These are phyloP conservation scores for Zaprionus kolodkinae DNA, from an alignment of 1,140 invertebrate genomes.

Conservation along the genomic window DNA sequence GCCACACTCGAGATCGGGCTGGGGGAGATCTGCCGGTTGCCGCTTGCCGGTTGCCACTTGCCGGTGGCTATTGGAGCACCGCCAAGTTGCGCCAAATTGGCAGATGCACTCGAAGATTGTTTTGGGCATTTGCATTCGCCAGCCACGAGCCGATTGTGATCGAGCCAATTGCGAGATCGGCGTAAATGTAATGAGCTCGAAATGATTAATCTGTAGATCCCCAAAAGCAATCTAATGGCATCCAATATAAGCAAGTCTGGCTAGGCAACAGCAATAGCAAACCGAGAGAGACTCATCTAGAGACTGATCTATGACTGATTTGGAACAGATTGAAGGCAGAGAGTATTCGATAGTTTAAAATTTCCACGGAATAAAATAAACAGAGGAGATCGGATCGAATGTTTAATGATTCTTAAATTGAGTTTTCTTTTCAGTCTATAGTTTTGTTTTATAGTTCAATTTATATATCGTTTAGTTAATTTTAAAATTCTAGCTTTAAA, in stretches of 20 bases:
- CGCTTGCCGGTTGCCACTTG: neutral
- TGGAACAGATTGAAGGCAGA: no score
- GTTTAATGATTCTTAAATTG: no score
- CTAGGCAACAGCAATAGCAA: neutral
- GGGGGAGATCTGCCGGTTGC: neutral
- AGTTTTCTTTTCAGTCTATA: no score
- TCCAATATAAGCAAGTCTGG: neutral
- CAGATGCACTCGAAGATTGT: conserved; percentile 46
- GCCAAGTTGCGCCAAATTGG: conserved; percentile 65
- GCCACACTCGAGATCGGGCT: conserved; percentile 11
- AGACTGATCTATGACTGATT: no score
- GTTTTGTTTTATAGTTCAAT: no score
- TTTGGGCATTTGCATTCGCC: conserved; percentile 34
- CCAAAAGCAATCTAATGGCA: neutral
- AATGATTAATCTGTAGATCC: conserved; percentile 16
- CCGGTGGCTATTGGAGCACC: conserved; percentile 50
- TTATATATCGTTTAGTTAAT: no score
- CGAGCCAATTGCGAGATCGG: conserved; percentile 32
- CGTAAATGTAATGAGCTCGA: conserved; percentile 9
- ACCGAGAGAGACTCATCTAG: no score
- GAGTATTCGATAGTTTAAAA: no score
- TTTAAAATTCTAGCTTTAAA: no score
- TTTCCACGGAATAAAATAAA: no score
- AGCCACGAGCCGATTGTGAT: conserved; percentile 26
- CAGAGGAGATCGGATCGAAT: no score